Base-by-base conservation (phyloP, 2,797 vertebrate genomes). In the Acrossocheilus fasciatus region DNA sequence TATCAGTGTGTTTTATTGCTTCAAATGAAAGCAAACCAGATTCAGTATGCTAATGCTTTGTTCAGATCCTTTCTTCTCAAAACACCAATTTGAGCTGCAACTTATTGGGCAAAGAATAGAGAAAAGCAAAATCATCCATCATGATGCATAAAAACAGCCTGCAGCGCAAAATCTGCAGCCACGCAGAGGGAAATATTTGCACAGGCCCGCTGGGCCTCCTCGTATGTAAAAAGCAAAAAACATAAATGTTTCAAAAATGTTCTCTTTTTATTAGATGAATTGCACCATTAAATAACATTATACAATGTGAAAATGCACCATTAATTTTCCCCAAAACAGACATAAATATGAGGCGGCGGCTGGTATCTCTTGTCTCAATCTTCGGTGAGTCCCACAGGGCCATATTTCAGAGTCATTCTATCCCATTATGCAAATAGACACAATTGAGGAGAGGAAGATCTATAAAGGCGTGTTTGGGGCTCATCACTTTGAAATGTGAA, bases 271-370 rank as follows among this genome's bases (percentile, higher is more conserved):
- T 98, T 97, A 98, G 97, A 98, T 96, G 97, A 97, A 98, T 97
- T 98, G 98, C 97, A 98, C 98, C 98, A 98, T 99, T 99, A 99
- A 97, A 99, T 98, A 97, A 98, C 97, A 98, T 98, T 98, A 98
- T 97, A 98, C 98, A 98, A 97, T 96, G 96, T 95, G 97, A 98
- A 98, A 97, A 99, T 99, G 98, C 98, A 97, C 97, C 98, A 99
- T 99, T 99, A 99, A 98, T 99, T 99, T 98, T 96, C 95, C 94
- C 92, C 85, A 97, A 97, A 98, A 97, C 96, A 98, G 97, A 97
- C 95, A 92, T 97, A 97, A 97, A 98, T 97, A 97, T 95, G 96
- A 95, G 94, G 96, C 95, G 94, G 95, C 96, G 97, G 93, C 95
- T 89, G 94, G 81, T 86, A 81, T 86, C 79, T 86, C 83, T 80